phyloP scores from a whole-genome alignment of 2,113 vertebrate species.

The Notothenia coriiceps region DNA sequence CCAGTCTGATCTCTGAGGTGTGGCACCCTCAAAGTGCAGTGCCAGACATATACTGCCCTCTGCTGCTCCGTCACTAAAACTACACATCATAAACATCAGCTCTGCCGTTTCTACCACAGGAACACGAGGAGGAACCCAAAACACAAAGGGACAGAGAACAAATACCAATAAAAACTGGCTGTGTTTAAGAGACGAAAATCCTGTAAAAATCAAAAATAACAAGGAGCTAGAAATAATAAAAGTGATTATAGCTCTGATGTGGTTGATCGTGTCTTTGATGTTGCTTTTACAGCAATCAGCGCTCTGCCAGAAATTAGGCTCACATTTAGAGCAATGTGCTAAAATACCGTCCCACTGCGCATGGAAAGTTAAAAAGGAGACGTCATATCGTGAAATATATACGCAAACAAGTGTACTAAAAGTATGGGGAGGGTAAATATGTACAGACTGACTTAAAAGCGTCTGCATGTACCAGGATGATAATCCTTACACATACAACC shows the following conservation, averaged over 20 bases:
- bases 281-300: background rate
- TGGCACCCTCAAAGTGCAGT: background rate
- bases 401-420: constrained; percentile 3
- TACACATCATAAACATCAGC: background rate
- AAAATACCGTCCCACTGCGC: background rate
- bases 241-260: background rate
- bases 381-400: background rate
- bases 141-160: background rate
- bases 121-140: background rate
- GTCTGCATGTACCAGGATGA: background rate
- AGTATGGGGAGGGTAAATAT: background rate
- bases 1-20: background rate
- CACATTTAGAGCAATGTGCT: constrained; percentile 4
- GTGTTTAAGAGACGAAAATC: background rate
- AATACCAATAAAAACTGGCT: background rate
- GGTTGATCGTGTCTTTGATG: background rate
- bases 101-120: background rate
- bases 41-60: constrained; percentile 31
- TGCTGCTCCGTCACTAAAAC: background rate
- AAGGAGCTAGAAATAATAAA: background rate
- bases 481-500: background rate
- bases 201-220: background rate
- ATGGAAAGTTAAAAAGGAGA: background rate
- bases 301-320: constrained; percentile 6
- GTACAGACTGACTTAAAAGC: background rate